Percentiles rank a stretch among this genome's conserved stretches.
These are phyloP conservation scores for Megathymus violae DNA, from an alignment of 1,140 invertebrate species.

Conservation along the genomic window DNA sequence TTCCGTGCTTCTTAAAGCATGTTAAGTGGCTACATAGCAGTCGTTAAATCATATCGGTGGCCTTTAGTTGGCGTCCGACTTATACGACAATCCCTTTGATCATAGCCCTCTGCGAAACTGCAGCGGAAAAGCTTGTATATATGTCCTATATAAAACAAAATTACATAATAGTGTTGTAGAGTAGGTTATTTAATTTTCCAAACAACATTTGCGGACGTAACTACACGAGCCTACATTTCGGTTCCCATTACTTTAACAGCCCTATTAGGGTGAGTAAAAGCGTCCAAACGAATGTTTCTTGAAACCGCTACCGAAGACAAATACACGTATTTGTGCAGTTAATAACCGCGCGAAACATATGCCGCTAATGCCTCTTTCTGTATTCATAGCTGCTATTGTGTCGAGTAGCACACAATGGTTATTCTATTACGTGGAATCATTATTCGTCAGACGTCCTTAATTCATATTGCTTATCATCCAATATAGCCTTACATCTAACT, in stretches of 20 bases:
- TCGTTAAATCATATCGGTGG: too few species aligned
- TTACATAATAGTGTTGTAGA: too few species aligned
- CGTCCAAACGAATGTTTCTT: background rate
- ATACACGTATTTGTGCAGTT: slow-evolving; percentile 1
- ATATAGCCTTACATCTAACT: too few species aligned
- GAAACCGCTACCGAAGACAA: background rate
- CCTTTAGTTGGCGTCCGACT: too few species aligned
- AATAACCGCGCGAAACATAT: background rate
- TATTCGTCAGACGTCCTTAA: background rate
- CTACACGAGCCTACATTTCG: background rate
- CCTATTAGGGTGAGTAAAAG: slow-evolving; percentile 1
- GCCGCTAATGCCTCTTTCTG: background rate
- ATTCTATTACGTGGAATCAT: background rate
- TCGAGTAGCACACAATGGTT: background rate
- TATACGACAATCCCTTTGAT: too few species aligned
- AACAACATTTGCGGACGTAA: background rate
- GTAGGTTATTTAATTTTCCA: too few species aligned
- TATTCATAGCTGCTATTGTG: background rate
- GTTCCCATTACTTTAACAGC: background rate
- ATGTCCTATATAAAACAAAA: too few species aligned
- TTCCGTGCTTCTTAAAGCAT: too few species aligned
- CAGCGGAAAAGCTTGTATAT: too few species aligned
- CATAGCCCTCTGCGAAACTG: too few species aligned
- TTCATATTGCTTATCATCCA: background rate
- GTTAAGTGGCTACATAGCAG: too few species aligned